Evolutionary conservation across 1,140 invertebrate species (phyloP), one percentile per base, ranked within the genome.

Genomic region (Lepidurus packardi): DNA sequence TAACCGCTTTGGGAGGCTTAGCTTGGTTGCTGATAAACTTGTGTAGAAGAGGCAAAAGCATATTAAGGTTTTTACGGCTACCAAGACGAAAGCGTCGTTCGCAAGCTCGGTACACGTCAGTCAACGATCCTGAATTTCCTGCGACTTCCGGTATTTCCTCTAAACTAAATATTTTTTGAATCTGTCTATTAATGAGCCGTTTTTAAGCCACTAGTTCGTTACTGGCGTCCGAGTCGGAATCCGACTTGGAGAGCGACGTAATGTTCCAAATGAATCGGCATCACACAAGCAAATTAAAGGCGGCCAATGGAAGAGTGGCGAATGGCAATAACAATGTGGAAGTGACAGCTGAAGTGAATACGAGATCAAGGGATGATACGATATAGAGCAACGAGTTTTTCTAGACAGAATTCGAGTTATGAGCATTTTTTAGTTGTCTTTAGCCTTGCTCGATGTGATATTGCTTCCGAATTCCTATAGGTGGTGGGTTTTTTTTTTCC

Each of bases 1-100:
- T 93, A 43, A 82, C 93, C 1, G 84, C 89, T 76, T 85, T 91
- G 73, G 87, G 90, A 34, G 90, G 89, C 43, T 83, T 90, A 44
- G 85, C 91, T 74, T 94, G 93, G 93, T 89, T 89, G 45, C 82
- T 91, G 21, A 85, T 91, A 73, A 93, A 91, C 81, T 83, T 91
- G 3, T 91, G 90, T 80, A 87, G 89, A 65, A 88, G 87, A 82
- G 86, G 88, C 78, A 65, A 65, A 24, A 45, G n/a, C 21, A 45
- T 78, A 10, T 73, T 74, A 5, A 45, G 78, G 21, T 44, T 43
- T 13, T 45, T 43, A 45, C n/a, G 42, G 24, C 42, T 73, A 16
- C 44, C 78, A 43, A 74, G 47, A 44, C 53, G 53, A 7, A 74
- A 75, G 73, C 78, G 78, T 42, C 73, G 78, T 73, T 45, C 44